Evolutionary conservation across 2,113 vertebrate genomes (phyloP).

Genomic region (Aythya baeri): DNA sequence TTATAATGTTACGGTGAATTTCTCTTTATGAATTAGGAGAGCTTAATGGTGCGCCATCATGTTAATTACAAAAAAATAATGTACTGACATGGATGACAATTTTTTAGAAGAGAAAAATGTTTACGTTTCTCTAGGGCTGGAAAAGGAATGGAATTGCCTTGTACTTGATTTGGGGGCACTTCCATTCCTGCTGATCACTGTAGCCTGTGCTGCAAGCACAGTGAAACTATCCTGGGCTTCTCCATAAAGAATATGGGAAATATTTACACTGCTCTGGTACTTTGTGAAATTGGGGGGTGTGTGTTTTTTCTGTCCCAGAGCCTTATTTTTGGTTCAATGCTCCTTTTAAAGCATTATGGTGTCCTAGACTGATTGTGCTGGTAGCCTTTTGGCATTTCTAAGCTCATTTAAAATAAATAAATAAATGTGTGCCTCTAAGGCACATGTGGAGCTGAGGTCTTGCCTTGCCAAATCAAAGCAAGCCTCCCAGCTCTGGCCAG

Average conservation of each 20-base stretch:
- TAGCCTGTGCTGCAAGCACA: neutral
- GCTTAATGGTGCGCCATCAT: neutral
- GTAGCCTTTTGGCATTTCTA: neutral
- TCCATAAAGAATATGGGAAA: too few species aligned
- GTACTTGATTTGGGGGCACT: neutral
- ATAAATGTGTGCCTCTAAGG: neutral
- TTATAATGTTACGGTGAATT: neutral
- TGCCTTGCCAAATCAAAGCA: neutral
- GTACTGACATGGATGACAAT: neutral
- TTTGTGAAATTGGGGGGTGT: neutral
- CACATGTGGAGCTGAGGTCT: neutral
- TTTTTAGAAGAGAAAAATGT: neutral
- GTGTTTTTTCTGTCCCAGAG: too few species aligned
- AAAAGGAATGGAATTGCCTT: neutral
- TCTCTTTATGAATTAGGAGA: neutral
- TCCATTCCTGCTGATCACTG: fast-evolving
- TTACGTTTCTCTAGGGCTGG: neutral
- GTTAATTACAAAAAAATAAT: neutral
- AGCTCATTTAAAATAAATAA: neutral
- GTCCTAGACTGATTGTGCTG: neutral
- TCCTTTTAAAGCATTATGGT: neutral
- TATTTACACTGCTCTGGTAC: too few species aligned
- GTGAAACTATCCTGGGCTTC: fast-evolving
- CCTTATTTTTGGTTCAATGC: neutral
- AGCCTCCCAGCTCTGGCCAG: neutral